Conservation (phyloP, 2,888 invertebrate species). For the Acrobasis consociella region DNA sequence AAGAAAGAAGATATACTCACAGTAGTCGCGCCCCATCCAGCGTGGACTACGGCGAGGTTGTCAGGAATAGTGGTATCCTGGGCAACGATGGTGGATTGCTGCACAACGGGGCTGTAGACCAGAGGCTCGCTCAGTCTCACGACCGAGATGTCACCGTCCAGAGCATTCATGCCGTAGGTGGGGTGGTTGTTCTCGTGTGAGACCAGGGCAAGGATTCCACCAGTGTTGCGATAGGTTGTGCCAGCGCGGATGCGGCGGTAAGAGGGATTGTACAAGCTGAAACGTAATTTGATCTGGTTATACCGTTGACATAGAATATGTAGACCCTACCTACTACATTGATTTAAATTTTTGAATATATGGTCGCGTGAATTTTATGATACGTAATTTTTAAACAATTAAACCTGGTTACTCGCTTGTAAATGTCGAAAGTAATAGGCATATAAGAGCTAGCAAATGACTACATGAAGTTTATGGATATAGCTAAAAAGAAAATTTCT, state of each 20-base stretch:
- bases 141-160: slow-evolving; percentile 50
- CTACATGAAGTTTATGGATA: too few relatives aligned
- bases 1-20: slow-evolving; percentile 34
- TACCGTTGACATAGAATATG: too few relatives aligned
- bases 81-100: slow-evolving; percentile 32
- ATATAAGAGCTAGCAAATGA: too few relatives aligned
- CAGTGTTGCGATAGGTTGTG: slow-evolving; percentile 46
- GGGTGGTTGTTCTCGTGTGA: slow-evolving; percentile 40
- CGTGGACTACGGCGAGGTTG: slow-evolving; percentile 37
- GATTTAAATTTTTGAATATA: too few relatives aligned
- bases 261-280: slow-evolving; percentile 38
- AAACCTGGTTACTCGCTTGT: too few relatives aligned
- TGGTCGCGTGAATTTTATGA: too few relatives aligned
- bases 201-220: slow-evolving; percentile 43
- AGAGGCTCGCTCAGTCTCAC: slow-evolving; percentile 40
- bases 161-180: slow-evolving; percentile 29
- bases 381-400: too few relatives aligned
- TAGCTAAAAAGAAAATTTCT: too few relatives aligned
- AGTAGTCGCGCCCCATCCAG: slow-evolving; percentile 43
- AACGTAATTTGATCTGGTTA: slow-evolving; percentile 34
- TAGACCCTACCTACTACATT: too few relatives aligned
- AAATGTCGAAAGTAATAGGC: too few relatives aligned
- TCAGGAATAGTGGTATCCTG: slow-evolving; percentile 36
- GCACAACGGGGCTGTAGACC: slow-evolving; percentile 32
- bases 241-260: slow-evolving; percentile 58